Percentiles rank a stretch among this genome's conserved stretches.
These are phyloP conservation scores for Pseudomyrmex gracilis DNA, from an alignment of 1,140 invertebrate species.

Conservation along the genomic window DNA sequence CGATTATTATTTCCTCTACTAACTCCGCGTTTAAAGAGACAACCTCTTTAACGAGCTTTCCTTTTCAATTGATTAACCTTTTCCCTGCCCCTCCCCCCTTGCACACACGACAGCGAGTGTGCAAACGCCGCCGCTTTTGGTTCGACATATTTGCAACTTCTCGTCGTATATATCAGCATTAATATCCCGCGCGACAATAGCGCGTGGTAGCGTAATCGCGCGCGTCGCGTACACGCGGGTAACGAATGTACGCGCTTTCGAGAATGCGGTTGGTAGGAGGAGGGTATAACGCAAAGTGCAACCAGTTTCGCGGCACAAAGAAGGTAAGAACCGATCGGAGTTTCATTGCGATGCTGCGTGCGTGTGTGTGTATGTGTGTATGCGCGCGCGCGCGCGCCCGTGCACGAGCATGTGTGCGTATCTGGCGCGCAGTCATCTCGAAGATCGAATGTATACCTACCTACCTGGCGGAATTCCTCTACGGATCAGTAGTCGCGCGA, in stretches of 20 bases:
- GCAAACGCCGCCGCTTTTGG: neutral
- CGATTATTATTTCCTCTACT: conserved; percentile 10
- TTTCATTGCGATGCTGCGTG: conserved; percentile 50
- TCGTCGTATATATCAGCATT: conserved; percentile 63
- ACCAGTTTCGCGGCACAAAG: conserved; percentile 65
- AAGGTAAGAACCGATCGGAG: conserved; percentile 59
- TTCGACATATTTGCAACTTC: conserved; percentile 40
- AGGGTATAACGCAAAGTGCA: conserved; percentile 55
- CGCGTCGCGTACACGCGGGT: neutral
- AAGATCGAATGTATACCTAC: conserved; percentile 52
- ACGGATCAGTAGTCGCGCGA: conserved; percentile 74
- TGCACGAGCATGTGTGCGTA: neutral
- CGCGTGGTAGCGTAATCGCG: conserved; percentile 57
- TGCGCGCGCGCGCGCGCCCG: neutral
- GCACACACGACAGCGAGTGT: neutral
- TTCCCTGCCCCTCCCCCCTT: neutral
- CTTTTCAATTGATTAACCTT: conserved; percentile 34
- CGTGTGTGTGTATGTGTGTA: neutral
- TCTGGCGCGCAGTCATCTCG: conserved; percentile 61
- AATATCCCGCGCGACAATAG: conserved; percentile 62
- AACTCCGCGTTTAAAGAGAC: conserved; percentile 12
- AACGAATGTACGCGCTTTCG: conserved; percentile 55
- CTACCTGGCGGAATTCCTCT: conserved; percentile 68
- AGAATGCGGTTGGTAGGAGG: conserved; percentile 32
- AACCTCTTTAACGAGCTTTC: conserved; percentile 18